Evolutionary conservation across 1,140 invertebrate genomes (phyloP).

Genomic region (Lycorma delicatula): DNA sequence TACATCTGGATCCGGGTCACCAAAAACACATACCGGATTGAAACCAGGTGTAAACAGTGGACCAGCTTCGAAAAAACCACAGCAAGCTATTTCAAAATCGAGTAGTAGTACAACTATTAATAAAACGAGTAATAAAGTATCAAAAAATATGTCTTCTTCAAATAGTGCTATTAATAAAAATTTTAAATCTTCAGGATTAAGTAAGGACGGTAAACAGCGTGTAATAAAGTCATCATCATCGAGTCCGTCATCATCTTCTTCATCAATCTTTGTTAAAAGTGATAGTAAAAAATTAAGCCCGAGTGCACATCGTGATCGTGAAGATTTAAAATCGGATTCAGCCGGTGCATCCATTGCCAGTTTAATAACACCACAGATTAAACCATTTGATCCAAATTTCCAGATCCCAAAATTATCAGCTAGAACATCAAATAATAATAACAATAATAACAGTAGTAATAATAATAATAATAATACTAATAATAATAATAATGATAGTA

Average conservation of each 20-base stretch:
- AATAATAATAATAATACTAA: conserved; percentile 2
- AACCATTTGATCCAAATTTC: conserved; percentile 72
- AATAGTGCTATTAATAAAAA: too few species aligned
- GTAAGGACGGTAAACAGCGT: too few species aligned
- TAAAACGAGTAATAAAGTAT: too few species aligned
- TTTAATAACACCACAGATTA: conserved; percentile 49
- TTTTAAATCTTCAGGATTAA: too few species aligned
- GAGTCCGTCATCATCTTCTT: conserved; percentile 35
- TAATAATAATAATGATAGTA: too few species aligned
- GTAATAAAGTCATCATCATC: too few species aligned
- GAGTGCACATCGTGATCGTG: conserved; percentile 45
- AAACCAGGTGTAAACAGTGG: conserved; percentile 76
- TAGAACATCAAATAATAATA: conserved; percentile 28
- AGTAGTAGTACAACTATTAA: too few species aligned
- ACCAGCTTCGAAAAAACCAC: conserved; percentile 68
- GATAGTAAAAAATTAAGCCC: conserved; percentile 56
- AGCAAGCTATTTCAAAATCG: conserved; percentile 27
- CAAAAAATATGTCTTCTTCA: too few species aligned
- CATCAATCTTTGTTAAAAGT: conserved; percentile 36
- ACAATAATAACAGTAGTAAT: neutral
- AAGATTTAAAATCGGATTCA: conserved; percentile 58
- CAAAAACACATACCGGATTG: conserved; percentile 66
- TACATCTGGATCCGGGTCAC: conserved; percentile 47
- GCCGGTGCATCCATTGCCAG: conserved; percentile 47
- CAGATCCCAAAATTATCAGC: conserved; percentile 75